These are phyloP conservation scores for Lates calcarifer DNA, from an alignment of 2,113 vertebrate species.

Conservation along the genomic window DNA sequence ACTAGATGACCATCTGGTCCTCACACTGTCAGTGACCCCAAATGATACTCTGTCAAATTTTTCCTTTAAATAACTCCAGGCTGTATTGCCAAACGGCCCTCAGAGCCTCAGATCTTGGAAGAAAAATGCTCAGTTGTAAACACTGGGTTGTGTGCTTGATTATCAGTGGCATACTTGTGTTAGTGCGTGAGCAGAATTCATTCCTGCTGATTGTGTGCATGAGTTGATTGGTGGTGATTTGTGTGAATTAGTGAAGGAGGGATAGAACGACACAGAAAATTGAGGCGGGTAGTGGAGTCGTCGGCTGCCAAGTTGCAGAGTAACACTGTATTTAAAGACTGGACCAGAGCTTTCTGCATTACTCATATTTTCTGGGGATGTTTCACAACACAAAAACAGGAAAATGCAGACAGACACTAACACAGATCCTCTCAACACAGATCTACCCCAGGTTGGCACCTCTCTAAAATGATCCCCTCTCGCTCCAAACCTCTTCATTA, in stretches of 20 bases:
- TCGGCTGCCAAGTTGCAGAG: slow-evolving; percentile 21
- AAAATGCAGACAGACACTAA: background rate
- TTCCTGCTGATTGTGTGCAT: slow-evolving; percentile 25
- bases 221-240: slow-evolving; percentile 43
- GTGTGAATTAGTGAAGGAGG: slow-evolving; percentile 17
- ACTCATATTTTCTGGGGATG: background rate
- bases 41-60: slow-evolving; percentile 30
- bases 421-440: slow-evolving; percentile 4
- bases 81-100: slow-evolving; percentile 14
- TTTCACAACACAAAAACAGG: background rate
- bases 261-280: slow-evolving; percentile 17
- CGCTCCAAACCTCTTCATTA: slow-evolving; percentile 44
- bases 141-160: slow-evolving; percentile 42
- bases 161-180: slow-evolving; percentile 35
- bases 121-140: slow-evolving; percentile 47
- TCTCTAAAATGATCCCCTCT: slow-evolving; percentile 33
- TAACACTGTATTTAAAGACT: background rate
- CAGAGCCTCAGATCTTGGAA: slow-evolving; percentile 43
- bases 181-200: background rate
- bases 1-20: slow-evolving; percentile 56
- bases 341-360: background rate
- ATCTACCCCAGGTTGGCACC: slow-evolving; percentile 21
- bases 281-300: background rate
- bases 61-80: slow-evolving; percentile 49
- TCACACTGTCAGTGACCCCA: slow-evolving; percentile 41